These are phyloP conservation scores for Osmerus eperlanus DNA, from an alignment of 2,113 vertebrate genomes.

Conservation along the genomic window DNA sequence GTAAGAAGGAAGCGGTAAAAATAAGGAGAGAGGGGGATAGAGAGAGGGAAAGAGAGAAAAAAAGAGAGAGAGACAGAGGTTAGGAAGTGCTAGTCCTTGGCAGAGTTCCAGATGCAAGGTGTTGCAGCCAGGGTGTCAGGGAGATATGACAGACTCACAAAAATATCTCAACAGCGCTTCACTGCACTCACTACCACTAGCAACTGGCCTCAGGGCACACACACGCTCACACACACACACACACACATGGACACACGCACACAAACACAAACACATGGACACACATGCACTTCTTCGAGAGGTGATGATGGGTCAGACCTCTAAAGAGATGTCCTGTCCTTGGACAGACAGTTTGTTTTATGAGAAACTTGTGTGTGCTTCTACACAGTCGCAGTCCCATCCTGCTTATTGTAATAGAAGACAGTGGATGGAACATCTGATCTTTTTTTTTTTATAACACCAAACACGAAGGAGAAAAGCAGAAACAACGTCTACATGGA, in stretches of 20 bases:
- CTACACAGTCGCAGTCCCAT: too few species aligned
- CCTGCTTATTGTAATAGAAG: too few species aligned
- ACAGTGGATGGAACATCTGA: too few species aligned
- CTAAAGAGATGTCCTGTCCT: too few species aligned
- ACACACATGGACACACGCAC: not conserved
- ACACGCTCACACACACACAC: slow-evolving; percentile 2
- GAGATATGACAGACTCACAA: slow-evolving; percentile 6
- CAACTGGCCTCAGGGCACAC: not conserved
- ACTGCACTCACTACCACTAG: not conserved
- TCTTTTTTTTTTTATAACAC: too few species aligned
- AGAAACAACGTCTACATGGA: not conserved
- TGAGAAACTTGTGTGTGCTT: too few species aligned
- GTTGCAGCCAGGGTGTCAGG: slow-evolving; percentile 3
- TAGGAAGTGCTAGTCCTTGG: slow-evolving; percentile 4
- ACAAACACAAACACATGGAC: not conserved
- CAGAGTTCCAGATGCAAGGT: not conserved
- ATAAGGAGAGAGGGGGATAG: not conserved
- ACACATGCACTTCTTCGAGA: not conserved
- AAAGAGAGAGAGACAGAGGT: not conserved
- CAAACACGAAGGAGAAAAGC: not conserved
- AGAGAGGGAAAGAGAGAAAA: not conserved
- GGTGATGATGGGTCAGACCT: too few species aligned
- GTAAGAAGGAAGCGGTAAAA: not conserved
- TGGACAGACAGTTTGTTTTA: too few species aligned
- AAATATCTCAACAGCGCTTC: not conserved